These are phyloP conservation scores for Sebastes kiyomatsui DNA, from an alignment of 2,797 vertebrate species.

Conservation along the genomic window DNA sequence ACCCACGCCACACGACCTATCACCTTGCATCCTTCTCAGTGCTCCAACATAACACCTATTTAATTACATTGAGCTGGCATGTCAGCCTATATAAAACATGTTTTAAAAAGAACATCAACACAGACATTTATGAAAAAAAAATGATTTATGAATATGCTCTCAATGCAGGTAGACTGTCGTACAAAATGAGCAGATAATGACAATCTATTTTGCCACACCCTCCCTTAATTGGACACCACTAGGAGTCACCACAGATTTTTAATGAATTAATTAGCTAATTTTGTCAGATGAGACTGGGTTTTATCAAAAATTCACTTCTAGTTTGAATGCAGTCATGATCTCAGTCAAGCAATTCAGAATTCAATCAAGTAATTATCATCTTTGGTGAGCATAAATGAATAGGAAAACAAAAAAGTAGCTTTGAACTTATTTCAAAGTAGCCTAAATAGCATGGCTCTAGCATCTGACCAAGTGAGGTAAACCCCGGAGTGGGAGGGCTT, in stretches of 20 bases:
- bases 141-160: not conserved
- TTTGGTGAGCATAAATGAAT: not conserved
- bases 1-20: not conserved
- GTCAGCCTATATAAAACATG: not conserved
- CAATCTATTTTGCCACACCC: not conserved
- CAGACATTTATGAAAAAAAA: not conserved
- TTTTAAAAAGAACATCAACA: not conserved
- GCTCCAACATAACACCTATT: slow-evolving; percentile 7
- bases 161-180: not conserved
- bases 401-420: not conserved
- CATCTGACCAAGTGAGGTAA: slow-evolving; percentile 7
- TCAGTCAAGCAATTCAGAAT: not conserved
- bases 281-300: not conserved
- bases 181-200: not conserved
- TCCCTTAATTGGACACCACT: not conserved
- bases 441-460: not conserved
- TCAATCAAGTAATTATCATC: not conserved
- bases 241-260: not conserved
- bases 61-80: slow-evolving; percentile 21
- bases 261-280: not conserved
- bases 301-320: not conserved
- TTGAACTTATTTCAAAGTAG: not conserved
- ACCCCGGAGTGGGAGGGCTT: not conserved
- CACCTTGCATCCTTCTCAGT: not conserved
- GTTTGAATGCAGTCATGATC: not conserved